Evolutionary conservation across 1,140 invertebrate genomes (phyloP).

Genomic region (Ladona fulva): DNA sequence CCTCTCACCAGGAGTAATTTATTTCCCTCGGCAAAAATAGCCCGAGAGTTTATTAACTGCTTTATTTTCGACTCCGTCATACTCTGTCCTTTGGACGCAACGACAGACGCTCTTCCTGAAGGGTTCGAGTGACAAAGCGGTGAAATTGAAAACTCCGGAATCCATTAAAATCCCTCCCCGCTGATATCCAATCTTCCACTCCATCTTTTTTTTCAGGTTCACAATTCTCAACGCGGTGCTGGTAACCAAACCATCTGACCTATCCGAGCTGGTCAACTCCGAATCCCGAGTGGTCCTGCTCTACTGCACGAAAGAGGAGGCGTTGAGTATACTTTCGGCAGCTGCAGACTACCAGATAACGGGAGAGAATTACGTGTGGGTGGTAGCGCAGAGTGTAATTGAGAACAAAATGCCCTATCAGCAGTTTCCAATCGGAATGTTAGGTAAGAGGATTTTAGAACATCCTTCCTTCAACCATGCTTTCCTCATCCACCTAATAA

Average conservation of each 20-base stretch:
- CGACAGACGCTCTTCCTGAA: no score
- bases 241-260: slow-evolving; percentile 55
- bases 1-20: no score
- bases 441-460: slow-evolving; percentile 54
- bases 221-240: slow-evolving; percentile 77
- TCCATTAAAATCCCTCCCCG: no score
- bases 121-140: no score
- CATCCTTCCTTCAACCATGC: no score
- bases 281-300: slow-evolving; percentile 90
- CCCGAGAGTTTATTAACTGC: no score
- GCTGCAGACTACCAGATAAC: slow-evolving; percentile 79
- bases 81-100: no score
- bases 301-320: slow-evolving; percentile 82
- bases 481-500: no score
- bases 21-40: no score
- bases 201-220: slow-evolving; percentile 41
- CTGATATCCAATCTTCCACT: neutral
- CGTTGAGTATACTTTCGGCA: slow-evolving; percentile 68
- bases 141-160: no score
- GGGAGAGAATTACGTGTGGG: slow-evolving; percentile 93
- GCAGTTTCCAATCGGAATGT: slow-evolving; percentile 85
- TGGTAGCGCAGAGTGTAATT: slow-evolving; percentile 90
- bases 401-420: slow-evolving; percentile 62
- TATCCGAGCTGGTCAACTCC: slow-evolving; percentile 71
- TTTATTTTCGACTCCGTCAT: no score